Base-by-base conservation (phyloP, 1,140 invertebrate genomes). In the Wiebesia pumilae region DNA sequence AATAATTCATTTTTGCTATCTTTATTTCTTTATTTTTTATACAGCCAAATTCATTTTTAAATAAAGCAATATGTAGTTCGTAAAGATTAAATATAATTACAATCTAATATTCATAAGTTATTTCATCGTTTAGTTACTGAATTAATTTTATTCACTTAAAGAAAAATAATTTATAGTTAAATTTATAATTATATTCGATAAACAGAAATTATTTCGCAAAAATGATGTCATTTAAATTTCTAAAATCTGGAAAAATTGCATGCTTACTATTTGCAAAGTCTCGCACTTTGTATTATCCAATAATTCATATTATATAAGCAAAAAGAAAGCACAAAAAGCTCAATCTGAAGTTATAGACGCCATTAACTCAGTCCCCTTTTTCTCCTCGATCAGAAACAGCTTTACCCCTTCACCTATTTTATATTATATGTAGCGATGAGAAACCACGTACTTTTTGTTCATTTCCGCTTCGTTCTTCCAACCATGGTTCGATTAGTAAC, bases 321-420 rank as follows among this genome's bases (percentile, higher is more conserved):
- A 47, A 54, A 75, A 51, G 24, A 35, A 82, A 51, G 35, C 40
- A 47, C 0, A 58, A 83, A 83, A 75, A 69, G 35, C 12, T 35
- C 43, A 51, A 21, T 65, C 80, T 43, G 2, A 35, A 1, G 51
- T 30, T 51, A 16, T 71, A 54, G 19, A 51, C 12, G 40, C 33
- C 40, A 83, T 73, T 73, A 71, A 54, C 47, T 83, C 71, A 83
- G 77, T 43, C 12, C 16, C 35, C 43, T 65, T 65, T 40, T 81
- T 27, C 30, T 81, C 27, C 62, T 30, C 51, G 16, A 83, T 62
- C 54, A 62, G 16, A 40, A 83, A 62, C 71, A 82, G 40, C 69
- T 73, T 54, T 83, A 73, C n/a, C 21, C 14, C 12, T 24, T 54
- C 30, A 21, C 14, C 19, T 58, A 73, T 83, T 35, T 83, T 14